Conservation (phyloP, 2,888 invertebrate genomes). For the Gymnocheta viridis region DNA sequence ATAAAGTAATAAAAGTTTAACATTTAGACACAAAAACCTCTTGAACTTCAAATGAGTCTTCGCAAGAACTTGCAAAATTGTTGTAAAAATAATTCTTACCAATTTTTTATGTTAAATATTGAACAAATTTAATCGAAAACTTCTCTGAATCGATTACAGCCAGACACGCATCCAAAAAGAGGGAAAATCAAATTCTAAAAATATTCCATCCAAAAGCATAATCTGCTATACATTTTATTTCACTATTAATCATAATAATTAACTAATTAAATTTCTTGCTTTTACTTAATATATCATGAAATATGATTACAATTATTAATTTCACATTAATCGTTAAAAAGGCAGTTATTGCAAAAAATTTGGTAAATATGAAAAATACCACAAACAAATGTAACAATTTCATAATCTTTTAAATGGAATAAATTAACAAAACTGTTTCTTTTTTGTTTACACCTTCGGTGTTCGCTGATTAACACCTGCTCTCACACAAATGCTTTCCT, state of each 20-base stretch:
- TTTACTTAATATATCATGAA: background rate
- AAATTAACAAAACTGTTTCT: constrained; percentile 34
- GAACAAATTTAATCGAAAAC: too few relatives aligned
- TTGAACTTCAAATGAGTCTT: too few relatives aligned
- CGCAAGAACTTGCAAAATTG: too few relatives aligned
- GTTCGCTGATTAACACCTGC: constrained; percentile 19
- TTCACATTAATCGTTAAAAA: background rate
- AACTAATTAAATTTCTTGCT: background rate
- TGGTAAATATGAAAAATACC: constrained; percentile 6
- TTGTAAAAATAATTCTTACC: too few relatives aligned
- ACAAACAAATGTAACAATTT: constrained; percentile 20
- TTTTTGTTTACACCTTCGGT: background rate
- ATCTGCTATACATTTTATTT: background rate
- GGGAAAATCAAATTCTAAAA: too few relatives aligned
- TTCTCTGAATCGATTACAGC: too few relatives aligned
- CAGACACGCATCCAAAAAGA: too few relatives aligned
- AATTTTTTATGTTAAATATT: too few relatives aligned
- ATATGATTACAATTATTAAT: background rate
- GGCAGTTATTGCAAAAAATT: background rate
- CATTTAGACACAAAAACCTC: too few relatives aligned
- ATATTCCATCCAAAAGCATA: background rate
- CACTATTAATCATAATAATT: background rate
- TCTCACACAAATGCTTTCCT: background rate
- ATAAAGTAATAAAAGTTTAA: background rate
- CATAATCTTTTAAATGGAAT: constrained; percentile 50